Conservation (phyloP, 2,888 invertebrate species). For the Calliopum simillimum region DNA sequence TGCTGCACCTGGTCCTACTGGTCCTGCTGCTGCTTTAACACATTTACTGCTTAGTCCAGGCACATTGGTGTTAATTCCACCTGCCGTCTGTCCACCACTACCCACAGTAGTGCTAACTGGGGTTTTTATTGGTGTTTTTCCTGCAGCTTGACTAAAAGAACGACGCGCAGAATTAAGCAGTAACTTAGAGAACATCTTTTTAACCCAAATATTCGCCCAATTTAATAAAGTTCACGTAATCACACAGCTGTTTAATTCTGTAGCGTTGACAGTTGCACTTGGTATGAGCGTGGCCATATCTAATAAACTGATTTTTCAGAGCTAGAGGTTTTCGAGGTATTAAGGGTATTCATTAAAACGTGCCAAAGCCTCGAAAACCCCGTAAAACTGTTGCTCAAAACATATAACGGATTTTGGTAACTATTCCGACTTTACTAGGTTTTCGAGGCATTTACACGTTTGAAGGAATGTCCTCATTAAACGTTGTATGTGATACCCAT, state of each 20-base stretch:
- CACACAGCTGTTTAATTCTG: conserved; percentile 45
- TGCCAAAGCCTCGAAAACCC: too few species aligned
- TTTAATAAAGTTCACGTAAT: conserved; percentile 55
- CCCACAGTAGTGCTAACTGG: conserved; percentile 10
- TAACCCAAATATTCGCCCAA: neutral
- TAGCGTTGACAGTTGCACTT: too few species aligned
- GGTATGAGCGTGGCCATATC: too few species aligned
- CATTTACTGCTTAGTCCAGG: conserved; percentile 75
- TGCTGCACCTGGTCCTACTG: conserved; percentile 63
- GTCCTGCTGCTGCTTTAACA: conserved; percentile 68
- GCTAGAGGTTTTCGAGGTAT: too few species aligned
- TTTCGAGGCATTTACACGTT: too few species aligned
- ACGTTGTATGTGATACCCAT: too few species aligned
- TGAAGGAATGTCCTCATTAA: too few species aligned
- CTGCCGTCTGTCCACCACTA: neutral
- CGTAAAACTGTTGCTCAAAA: too few species aligned
- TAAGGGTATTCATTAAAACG: too few species aligned
- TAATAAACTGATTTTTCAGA: too few species aligned
- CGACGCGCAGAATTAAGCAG: neutral
- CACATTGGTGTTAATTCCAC: conserved; percentile 68
- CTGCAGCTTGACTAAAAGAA: neutral
- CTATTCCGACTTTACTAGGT: too few species aligned
- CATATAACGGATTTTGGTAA: too few species aligned
- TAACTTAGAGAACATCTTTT: neutral
- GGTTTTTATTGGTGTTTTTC: neutral